A percentile compares a stretch with the other conserved stretches of the same genome.
phyloP scores from a whole-genome alignment of 2,888 invertebrate species.

The Eugnorisma glareosa region DNA sequence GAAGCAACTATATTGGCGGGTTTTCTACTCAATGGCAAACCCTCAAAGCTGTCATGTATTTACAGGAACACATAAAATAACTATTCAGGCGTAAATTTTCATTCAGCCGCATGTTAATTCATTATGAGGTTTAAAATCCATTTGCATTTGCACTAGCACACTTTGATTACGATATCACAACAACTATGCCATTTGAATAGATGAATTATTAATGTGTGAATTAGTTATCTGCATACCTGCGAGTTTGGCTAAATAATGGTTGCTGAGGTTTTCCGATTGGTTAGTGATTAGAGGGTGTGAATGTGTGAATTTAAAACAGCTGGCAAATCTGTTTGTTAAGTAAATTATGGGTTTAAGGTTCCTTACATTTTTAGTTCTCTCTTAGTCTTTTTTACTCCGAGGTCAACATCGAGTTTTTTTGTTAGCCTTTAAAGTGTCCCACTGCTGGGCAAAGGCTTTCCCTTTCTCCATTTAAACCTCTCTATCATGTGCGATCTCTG shows the following conservation, averaged over 20 bases:
- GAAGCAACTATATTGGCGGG: background rate
- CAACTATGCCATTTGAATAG: constrained; percentile 48
- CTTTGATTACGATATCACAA: constrained; percentile 37
- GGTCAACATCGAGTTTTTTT: background rate
- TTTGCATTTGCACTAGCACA: constrained; percentile 52
- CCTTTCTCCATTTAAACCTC: too few species aligned
- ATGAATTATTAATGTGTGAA: constrained; percentile 57
- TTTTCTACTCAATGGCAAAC: background rate
- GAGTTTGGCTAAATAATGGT: constrained; percentile 23
- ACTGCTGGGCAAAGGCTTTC: too few species aligned
- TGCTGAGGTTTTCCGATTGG: constrained; percentile 45
- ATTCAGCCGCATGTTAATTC: constrained; percentile 43
- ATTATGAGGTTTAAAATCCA: constrained; percentile 54
- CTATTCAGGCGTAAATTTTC: constrained; percentile 29
- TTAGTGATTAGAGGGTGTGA: constrained; percentile 9
- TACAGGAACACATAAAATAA: background rate
- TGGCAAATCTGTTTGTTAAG: background rate
- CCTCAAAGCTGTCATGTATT: background rate
- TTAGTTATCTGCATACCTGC: constrained; percentile 33
- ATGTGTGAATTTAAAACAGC: constrained; percentile 1
- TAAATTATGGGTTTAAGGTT: background rate
- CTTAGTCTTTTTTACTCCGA: too few species aligned
- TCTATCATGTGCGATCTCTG: too few species aligned
- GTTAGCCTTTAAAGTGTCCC: too few species aligned
- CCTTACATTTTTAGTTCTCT: background rate